phyloP scores from a whole-genome alignment of 2,113 vertebrate genomes.

The Stigmatopora argus region DNA sequence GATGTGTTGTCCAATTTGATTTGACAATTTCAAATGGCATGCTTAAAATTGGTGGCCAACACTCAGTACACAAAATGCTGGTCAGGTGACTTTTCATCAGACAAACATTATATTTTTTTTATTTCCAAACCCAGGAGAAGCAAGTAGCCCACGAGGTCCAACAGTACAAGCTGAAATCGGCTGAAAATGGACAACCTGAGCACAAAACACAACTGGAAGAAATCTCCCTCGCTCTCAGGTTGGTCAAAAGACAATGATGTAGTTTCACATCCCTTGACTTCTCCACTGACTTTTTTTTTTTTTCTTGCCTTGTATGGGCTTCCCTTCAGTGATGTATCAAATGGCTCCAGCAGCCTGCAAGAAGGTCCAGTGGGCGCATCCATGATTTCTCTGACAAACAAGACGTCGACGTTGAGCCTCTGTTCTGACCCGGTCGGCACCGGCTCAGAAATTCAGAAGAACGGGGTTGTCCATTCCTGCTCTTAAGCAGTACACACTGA shows the following conservation, averaged over 20 bases:
- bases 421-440: slow-evolving; percentile 78
- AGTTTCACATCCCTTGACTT: neutral
- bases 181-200: slow-evolving; percentile 91
- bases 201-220: slow-evolving; percentile 84
- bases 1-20: neutral
- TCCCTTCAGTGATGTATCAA: slow-evolving; percentile 81
- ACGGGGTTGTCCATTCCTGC: slow-evolving; percentile 79
- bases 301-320: neutral
- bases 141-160: slow-evolving; percentile 85
- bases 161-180: slow-evolving; percentile 86
- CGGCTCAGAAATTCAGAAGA: slow-evolving; percentile 80
- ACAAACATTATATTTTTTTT: neutral
- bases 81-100: no score
- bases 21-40: neutral
- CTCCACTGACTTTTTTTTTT: neutral
- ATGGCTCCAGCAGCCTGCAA: slow-evolving; percentile 82
- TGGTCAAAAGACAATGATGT: slow-evolving; percentile 18
- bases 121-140: slow-evolving; percentile 76
- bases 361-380: slow-evolving; percentile 71
- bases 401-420: slow-evolving; percentile 81
- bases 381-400: slow-evolving; percentile 82
- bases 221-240: slow-evolving; percentile 85
- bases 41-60: no score
- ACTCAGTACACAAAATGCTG: no score
- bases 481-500: slow-evolving; percentile 63